Base-by-base conservation (phyloP, 2,113 vertebrate genomes). In the Pterocles gutturalis region DNA sequence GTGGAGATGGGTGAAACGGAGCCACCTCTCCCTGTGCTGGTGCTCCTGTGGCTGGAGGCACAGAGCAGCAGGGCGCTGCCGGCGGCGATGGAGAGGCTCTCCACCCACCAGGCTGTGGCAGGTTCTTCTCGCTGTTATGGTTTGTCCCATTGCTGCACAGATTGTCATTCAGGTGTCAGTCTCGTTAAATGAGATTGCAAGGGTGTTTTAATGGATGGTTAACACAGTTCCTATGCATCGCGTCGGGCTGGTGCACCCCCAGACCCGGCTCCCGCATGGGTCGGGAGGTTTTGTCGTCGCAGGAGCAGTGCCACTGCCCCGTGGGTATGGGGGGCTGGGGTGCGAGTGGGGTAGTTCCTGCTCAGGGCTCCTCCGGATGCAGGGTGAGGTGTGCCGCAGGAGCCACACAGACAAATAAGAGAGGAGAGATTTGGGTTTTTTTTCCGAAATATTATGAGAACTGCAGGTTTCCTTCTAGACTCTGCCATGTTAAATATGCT, bases 181-280 rank as follows among this genome's bases (percentile, higher is more conserved):
- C 41, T 41, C 41, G 41, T 51, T 48, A 36, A 43, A 24, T 8
- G 65, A 26, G 25, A 18, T 22, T 15, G 9, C 48, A 7, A 17
- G 29, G 34, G 3, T 5, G 14, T 38, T 66, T n/a, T 28, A 43
- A n/a, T 10, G 15, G 9, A 8, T 4, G 2, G 17, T 24, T 36
- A 34, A 24, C 4, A 1, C 12, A 20, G 38, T 5, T 43, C 11
- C 0, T 5, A 3, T 1, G 13, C 16, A 12, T 4, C 1, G 4
- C 15, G 0, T 0, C 3, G 26, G 21, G 34, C 31, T 41, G 1
- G 5, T 21, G 78, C 21, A 7, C 41, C 67, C 53, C 1, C 7
- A 5, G 43, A 58, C 36, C 53, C 5, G 22, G 18, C 34, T n/a
- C 38, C 21, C 1, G 7, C 1, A 0, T 10, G 54, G 26, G 41